Evolutionary conservation across 2,888 invertebrate species (phyloP), one percentile per base, ranked within the genome.

Genomic region (Stenodera caucasica): DNA sequence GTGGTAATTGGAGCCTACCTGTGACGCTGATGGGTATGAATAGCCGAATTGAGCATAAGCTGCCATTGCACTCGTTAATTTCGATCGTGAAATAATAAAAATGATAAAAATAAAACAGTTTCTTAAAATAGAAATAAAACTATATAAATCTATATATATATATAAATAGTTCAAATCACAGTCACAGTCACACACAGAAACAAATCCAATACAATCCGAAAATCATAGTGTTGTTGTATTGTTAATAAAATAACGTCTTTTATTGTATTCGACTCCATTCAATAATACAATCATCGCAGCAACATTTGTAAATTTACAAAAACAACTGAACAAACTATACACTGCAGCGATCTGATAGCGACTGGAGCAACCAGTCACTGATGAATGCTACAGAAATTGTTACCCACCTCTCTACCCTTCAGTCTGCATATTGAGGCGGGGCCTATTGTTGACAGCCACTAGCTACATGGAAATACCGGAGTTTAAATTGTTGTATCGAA

Each of bases 21-120:
- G 94, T 77, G 93, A 90, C 80, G 92, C 91, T 86, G 94, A 87
- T 86, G 92, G 91, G 86, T 94, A 94, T 77, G 91, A 87, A 82
- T 94, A 94, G 85, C 94, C 93, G 84, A 94, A 94, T 84, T 94
- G 94, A 80, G 94, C 88, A 84, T 94, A 94, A 76, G 93, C 91
- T 81, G 94, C 87, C 87, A 87, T 86, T 64, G 67, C 73, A 73
- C 70, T 63, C 18, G 65, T 67, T 62, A 67, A 58, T n/a, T n/a
- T n/a, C n/a, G n/a, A n/a, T n/a, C n/a, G n/a, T n/a, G n/a, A n/a
- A n/a, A n/a, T n/a, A n/a, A n/a, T n/a, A n/a, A n/a, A n/a, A n/a
- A n/a, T n/a, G n/a, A 9, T 52, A 59, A 58, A 52, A 61, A 26
- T 52, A 29, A n/a, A n/a, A n/a, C n/a, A n/a, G n/a, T 26, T 26